phyloP scores from a whole-genome alignment of 2,888 invertebrate genomes.

The Crocallis elinguaria region DNA sequence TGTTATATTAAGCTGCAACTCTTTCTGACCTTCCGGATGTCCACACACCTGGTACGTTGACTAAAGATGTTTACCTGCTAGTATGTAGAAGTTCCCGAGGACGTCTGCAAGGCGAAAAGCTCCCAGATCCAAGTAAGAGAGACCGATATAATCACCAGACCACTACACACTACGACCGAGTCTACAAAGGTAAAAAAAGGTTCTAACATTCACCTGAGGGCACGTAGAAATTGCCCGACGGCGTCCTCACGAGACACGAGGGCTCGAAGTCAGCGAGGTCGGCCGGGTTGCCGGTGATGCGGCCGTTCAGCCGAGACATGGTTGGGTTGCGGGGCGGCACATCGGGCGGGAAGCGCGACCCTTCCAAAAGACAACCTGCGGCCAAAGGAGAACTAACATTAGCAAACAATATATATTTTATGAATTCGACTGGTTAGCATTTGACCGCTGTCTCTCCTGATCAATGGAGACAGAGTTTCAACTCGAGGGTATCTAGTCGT shows the following conservation, averaged over 20 bases:
- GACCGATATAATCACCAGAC: background rate
- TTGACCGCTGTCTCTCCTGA: no score
- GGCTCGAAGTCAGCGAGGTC: conserved; percentile 93
- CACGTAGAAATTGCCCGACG: conserved; percentile 97
- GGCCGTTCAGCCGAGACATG: conserved; percentile 95
- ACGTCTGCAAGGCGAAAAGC: background rate
- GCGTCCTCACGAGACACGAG: conserved; percentile 95
- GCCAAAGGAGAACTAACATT: conserved; percentile 38
- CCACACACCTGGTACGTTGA: no score
- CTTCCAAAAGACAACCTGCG: conserved; percentile 94
- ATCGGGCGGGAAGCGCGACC: conserved; percentile 93
- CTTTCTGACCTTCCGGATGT: no score
- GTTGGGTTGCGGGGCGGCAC: conserved; percentile 94
- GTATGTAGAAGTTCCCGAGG: no score
- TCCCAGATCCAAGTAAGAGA: background rate
- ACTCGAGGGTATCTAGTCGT: no score
- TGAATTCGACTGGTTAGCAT: no score
- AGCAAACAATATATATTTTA: background rate
- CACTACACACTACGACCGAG: background rate
- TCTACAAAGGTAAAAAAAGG: conserved; percentile 33
- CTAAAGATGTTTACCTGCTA: no score
- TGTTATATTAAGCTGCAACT: no score
- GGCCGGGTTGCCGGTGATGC: conserved; percentile 92
- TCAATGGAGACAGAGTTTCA: no score
- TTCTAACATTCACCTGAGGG: conserved; percentile 87